Evolutionary conservation across 1,140 invertebrate genomes (phyloP), one percentile per base, ranked within the genome.

Genomic region (Pararge aegeria): DNA sequence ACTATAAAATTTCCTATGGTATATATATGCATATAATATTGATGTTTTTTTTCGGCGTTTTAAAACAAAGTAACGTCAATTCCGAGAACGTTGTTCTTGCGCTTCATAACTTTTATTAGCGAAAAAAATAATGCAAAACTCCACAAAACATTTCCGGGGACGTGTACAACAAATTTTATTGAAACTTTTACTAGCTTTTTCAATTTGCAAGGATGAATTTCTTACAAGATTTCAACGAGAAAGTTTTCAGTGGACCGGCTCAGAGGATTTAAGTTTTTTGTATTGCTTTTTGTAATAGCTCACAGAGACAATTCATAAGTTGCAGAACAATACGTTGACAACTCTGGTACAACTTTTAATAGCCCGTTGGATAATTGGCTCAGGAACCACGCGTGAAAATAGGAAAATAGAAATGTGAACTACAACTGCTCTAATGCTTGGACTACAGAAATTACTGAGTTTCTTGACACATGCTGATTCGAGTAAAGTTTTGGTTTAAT

Each of bases 181-280:
- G 16, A 59, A 68, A 58, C 55, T 68, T 64, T 52, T 55, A 65
- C 62, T 61, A 58, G 64, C 66, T 63, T 65, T 68, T 68, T 68
- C 62, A 65, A 64, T 68, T 68, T 68, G 64, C 63, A 64, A 68
- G 64, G 66, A 65, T 68, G 66, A 64, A 68, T 57, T 68, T 65
- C 64, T 68, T 65, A 68, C 55, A 60, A 68, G 55, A 62, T 62
- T 65, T 59, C 51, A 56, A 58, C 57, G 52, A 16, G 40, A 53
- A 37, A 69, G 52, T 63, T 69, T 58, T 48, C 56, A 60, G 58
- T 69, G 53, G 66, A 64, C 61, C 52, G 55, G 50, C 49, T 16
- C 48, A 27, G 42, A 19, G 55, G 55, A 29, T 63, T 63, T 53
- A 57, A 56, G 42, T 52, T 62, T 34, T 51, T n/a, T 37, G 20